Conservation (phyloP, 2,888 invertebrate species). For the Microctonus aethiopoides region DNA sequence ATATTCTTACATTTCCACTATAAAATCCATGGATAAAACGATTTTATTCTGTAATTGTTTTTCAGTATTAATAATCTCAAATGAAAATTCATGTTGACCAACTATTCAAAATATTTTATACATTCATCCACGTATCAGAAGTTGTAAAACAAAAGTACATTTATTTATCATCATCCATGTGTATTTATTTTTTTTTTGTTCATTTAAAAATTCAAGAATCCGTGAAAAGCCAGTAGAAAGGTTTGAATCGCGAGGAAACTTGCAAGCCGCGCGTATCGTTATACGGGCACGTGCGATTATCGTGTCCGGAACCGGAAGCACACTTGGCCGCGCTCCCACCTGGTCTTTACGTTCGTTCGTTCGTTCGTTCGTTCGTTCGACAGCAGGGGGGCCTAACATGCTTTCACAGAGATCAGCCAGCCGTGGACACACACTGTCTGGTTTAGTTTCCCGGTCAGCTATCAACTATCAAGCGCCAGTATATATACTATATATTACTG, state of each 20-base stretch:
- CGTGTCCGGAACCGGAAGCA: conserved; percentile 64
- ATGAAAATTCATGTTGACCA: no score
- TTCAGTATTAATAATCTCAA: no score
- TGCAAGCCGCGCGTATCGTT: neutral
- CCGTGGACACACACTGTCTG: neutral
- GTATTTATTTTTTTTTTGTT: neutral
- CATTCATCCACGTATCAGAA: no score
- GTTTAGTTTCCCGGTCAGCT: neutral
- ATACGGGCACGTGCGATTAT: conserved; percentile 58
- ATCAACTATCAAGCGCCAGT: no score
- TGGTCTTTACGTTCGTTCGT: conserved; percentile 49
- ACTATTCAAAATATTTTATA: no score
- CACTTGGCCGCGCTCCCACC: conserved; percentile 65
- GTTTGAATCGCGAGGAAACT: neutral
- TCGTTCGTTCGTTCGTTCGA: conserved; percentile 33
- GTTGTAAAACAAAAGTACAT: neutral
- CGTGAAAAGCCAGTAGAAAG: neutral
- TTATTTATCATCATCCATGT: neutral
- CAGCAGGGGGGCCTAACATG: conserved; percentile 25
- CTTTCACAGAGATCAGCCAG: conserved; percentile 27
- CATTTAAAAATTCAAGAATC: neutral
- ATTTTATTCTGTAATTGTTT: neutral
- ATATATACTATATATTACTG: no score
- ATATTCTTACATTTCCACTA: neutral
- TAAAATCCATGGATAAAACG: neutral